Evolutionary conservation across 2,888 invertebrate genomes (phyloP).

Genomic region (Trichogramma dendrolimi): DNA sequence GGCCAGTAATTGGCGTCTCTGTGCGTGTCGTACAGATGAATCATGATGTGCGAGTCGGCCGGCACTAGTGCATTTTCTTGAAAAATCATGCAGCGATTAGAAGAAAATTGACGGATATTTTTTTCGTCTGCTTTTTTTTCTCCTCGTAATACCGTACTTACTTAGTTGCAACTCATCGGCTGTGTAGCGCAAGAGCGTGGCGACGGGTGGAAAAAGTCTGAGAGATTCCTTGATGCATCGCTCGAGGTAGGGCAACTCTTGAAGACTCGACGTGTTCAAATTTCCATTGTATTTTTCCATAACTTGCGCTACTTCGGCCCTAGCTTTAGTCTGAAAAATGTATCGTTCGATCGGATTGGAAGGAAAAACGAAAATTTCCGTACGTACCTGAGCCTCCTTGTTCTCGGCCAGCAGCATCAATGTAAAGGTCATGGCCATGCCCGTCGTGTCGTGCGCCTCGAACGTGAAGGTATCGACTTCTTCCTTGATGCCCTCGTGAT

Average conservation of each 20-base stretch:
- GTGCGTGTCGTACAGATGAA: slow-evolving; percentile 12
- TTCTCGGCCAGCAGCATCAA: slow-evolving; percentile 56
- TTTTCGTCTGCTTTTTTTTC: no score
- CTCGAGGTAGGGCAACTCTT: slow-evolving; percentile 65
- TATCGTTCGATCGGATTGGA: not conserved
- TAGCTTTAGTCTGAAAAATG: slow-evolving; percentile 28
- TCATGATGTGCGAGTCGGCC: slow-evolving; percentile 9
- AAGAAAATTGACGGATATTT: not conserved
- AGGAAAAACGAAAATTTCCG: not conserved
- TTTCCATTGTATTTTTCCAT: slow-evolving; percentile 55
- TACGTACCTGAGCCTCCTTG: slow-evolving; percentile 42
- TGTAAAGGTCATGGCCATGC: slow-evolving; percentile 54
- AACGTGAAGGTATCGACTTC: slow-evolving; percentile 46
- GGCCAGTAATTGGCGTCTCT: slow-evolving; percentile 22
- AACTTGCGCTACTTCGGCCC: slow-evolving; percentile 46
- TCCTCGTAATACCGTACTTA: not conserved
- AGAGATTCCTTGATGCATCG: slow-evolving; percentile 67
- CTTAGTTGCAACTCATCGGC: slow-evolving; percentile 8
- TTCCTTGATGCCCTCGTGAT: slow-evolving; percentile 41
- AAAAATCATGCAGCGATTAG: not conserved
- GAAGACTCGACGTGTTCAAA: slow-evolving; percentile 57
- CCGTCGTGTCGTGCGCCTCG: slow-evolving; percentile 63
- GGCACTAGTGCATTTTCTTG: slow-evolving; percentile 20
- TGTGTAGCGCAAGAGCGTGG: slow-evolving; percentile 4
- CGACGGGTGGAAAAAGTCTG: slow-evolving; percentile 64